Percentiles rank a stretch among this genome's conserved stretches.
phyloP scores from a whole-genome alignment of 2,113 vertebrate genomes.

The Drymodes brunneopygia region DNA sequence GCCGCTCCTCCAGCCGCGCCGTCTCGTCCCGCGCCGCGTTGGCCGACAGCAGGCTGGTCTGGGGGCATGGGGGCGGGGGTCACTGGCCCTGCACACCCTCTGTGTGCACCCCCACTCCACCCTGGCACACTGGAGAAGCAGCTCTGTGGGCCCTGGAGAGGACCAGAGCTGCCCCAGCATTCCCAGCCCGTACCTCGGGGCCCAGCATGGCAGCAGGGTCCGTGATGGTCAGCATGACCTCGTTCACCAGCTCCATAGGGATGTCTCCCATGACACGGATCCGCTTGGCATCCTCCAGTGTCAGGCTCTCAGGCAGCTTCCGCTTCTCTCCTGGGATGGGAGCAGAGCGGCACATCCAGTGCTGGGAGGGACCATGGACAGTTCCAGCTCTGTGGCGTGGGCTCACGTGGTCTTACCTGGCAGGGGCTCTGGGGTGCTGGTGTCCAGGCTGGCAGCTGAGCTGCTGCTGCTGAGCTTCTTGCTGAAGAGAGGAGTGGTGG shows the following conservation, averaged over 20 bases:
- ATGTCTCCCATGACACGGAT: slow-evolving; percentile 98
- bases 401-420: slow-evolving; percentile 71
- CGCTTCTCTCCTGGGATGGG: slow-evolving; percentile 86
- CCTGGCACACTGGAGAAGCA: background rate
- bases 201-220: slow-evolving; percentile 97
- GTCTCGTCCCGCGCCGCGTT: slow-evolving; percentile 96
- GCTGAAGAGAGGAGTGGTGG: slow-evolving; percentile 82
- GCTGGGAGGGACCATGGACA: background rate
- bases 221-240: slow-evolving; percentile 98
- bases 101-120: no score
- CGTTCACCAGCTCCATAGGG: slow-evolving; percentile 98
- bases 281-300: slow-evolving; percentile 93
- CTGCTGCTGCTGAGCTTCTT: slow-evolving; percentile 82
- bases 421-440: slow-evolving; percentile 79
- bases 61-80: background rate
- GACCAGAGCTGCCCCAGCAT: rapidly evolving
- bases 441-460: slow-evolving; percentile 73
- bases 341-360: background rate
- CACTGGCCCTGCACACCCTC: background rate
- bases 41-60: slow-evolving; percentile 94
- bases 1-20: slow-evolving; percentile 91
- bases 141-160: background rate
- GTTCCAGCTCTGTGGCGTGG: background rate
- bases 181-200: slow-evolving; percentile 78
- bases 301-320: slow-evolving; percentile 91